A percentile compares a stretch with the other conserved stretches of the same genome.
Evolutionary conservation across 2,888 invertebrate species (phyloP).

Genomic region (Drymonia ruficornis): DNA sequence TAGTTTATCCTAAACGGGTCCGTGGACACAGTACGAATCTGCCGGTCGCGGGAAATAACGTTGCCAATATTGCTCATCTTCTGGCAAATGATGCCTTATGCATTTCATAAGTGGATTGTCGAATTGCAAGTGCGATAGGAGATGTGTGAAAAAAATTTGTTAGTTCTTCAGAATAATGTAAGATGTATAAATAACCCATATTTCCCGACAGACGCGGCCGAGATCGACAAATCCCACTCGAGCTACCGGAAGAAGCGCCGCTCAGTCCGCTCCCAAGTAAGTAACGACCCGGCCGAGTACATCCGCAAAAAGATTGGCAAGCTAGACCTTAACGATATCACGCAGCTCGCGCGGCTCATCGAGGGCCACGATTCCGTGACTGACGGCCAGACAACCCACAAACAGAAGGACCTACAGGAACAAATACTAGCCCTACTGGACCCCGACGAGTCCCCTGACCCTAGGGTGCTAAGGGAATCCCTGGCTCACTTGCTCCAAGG

Average conservation of each 20-base stretch:
- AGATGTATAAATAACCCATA: not conserved
- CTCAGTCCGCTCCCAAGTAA: conserved; percentile 67
- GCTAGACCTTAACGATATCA: conserved; percentile 71
- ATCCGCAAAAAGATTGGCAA: conserved; percentile 71
- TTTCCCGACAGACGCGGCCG: conserved; percentile 58
- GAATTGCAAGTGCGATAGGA: no score
- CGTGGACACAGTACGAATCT: no score
- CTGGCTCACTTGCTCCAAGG: conserved; percentile 65
- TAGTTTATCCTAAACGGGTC: no score
- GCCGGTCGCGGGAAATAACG: no score
- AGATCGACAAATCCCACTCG: conserved; percentile 70
- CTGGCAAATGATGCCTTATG: no score
- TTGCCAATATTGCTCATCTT: no score
- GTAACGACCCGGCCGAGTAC: conserved; percentile 72
- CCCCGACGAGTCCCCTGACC: conserved; percentile 69
- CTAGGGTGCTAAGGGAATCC: conserved; percentile 56
- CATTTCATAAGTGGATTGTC: no score
- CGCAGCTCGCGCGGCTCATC: conserved; percentile 68
- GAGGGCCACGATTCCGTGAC: conserved; percentile 66
- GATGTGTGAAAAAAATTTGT: no score
- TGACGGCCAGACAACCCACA: conserved; percentile 41
- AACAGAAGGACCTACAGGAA: conserved; percentile 67
- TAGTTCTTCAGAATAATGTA: no score
- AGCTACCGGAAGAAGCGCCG: conserved; percentile 74
- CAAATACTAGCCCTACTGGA: conserved; percentile 70